Percentiles rank a stretch among this genome's conserved stretches.
Evolutionary conservation across 2,888 invertebrate genomes (phyloP).

Genomic region (Dioctria rufipes): DNA sequence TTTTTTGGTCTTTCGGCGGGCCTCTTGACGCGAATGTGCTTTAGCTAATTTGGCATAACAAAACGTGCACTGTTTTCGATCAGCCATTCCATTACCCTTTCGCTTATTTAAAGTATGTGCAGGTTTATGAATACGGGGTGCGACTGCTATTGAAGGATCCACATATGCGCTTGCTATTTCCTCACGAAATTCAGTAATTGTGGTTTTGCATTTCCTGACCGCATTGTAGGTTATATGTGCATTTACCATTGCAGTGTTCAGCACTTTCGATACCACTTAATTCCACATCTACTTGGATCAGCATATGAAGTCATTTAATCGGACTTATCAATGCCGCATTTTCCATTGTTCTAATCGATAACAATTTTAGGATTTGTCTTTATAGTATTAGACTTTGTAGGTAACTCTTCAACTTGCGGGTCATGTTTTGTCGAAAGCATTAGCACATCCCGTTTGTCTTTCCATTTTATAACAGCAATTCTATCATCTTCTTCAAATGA

Average conservation of each 20-base stretch:
- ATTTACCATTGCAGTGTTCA: constrained; percentile 14
- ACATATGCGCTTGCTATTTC: no score
- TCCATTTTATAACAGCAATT: constrained; percentile 55
- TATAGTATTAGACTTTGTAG: neutral
- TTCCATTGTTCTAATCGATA: constrained; percentile 47
- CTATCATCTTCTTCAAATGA: neutral
- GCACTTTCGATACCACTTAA: constrained; percentile 25
- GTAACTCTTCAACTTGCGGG: neutral
- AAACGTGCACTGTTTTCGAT: no score
- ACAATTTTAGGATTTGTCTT: constrained; percentile 39
- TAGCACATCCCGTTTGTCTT: constrained; percentile 55
- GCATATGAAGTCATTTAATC: constrained; percentile 18
- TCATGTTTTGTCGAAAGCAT: constrained; percentile 51
- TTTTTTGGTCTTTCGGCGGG: no score
- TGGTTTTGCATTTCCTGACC: no score
- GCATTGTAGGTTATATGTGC: no score
- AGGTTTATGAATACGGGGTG: no score
- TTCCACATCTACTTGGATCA: neutral
- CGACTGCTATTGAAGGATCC: no score
- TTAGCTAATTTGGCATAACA: no score
- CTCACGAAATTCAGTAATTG: no score
- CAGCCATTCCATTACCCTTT: no score
- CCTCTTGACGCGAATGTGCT: no score
- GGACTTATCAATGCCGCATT: constrained; percentile 15
- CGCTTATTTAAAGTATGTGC: no score